Evolutionary conservation across 2,888 invertebrate genomes (phyloP), one percentile per base, ranked within the genome.

Genomic region (Nezara viridula): DNA sequence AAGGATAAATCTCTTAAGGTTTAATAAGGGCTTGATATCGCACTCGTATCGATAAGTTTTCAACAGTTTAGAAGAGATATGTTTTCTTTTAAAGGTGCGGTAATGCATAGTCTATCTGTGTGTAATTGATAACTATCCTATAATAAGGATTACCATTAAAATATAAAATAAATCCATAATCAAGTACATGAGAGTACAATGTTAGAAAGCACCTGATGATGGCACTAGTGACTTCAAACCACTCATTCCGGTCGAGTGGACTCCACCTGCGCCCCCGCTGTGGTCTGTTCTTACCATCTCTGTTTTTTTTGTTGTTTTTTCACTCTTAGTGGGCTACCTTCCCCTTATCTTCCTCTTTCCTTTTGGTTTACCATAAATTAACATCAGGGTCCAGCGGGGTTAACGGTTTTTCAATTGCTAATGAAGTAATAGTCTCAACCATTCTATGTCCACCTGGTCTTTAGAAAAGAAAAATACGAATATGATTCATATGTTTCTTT

Each of bases 221-320:
- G 5, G 2, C 40, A 5, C 16, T 4, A 9, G 19, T 19, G 1
- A 19, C 81, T 81, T 44, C 9, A 44, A 81, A 81, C 81, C 81
- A 81, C 44, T 47, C 81, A 81, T 81, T 81, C 81, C 81, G 81
- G 81, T 81, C 47, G 37, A 81, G 81, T 81, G 81, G 16, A 81
- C 81, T 44, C 12, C 81, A 81, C 81, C 81, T 81, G 81, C 81
- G 81, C 16, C 21, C 44, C 21, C 19, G 21, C n/a, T 10, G 7
- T 81, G 14, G 81, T n/a, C 81, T n/a, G n/a, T n/a, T 81, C 40
- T 81, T n/a, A 40, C n/a, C 66, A 73, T 73, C 37, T 6, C 16
- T 7, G 10, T 44, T 16, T 77, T 44, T 81, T 77, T 7, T 5
- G 44, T 44, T 44, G 44, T 44, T 81, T 44, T 7, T 47, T 10